Evolutionary conservation across 35 echinoderm and acorn worm genomes (phyloP).

Genomic region (Hemicentrotus pulcherrimus): DNA sequence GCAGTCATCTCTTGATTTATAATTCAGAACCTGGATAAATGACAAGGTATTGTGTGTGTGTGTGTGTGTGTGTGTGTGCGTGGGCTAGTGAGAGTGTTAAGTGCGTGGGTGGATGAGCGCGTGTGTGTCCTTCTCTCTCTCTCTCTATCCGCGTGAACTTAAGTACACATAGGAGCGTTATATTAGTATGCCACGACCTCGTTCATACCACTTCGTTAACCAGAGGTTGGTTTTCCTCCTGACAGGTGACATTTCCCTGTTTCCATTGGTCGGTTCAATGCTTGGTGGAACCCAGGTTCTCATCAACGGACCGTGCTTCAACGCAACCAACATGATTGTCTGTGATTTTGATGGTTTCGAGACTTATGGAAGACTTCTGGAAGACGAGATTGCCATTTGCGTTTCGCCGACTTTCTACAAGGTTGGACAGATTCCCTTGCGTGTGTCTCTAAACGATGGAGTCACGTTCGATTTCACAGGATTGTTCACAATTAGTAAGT

Average conservation of each 20-base stretch:
- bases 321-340: neutral
- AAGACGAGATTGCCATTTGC: constrained; percentile 1
- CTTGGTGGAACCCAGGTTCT: constrained; percentile 36
- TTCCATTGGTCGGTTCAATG: constrained; percentile 29
- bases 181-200: no score
- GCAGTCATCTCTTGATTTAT: no score
- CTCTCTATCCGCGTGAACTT: no score
- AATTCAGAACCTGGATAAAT: no score
- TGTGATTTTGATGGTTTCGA: neutral
- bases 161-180: no score
- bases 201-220: no score
- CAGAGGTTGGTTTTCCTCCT: neutral
- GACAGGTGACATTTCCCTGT: neutral
- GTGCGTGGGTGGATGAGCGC: no score
- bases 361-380: neutral
- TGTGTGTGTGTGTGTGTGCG: no score
- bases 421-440: constrained; percentile 24
- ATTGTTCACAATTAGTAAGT: constrained; percentile 22
- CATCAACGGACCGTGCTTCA: neutral
- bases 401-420: constrained; percentile 31
- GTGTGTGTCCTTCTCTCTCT: no score
- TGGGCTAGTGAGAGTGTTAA: no score
- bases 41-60: no score
- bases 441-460: constrained; percentile 20
- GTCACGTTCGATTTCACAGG: neutral